Percentiles rank a stretch among this genome's conserved stretches.
Evolutionary conservation across 2,888 invertebrate species (phyloP).

Genomic region (Latrodectus elegans): DNA sequence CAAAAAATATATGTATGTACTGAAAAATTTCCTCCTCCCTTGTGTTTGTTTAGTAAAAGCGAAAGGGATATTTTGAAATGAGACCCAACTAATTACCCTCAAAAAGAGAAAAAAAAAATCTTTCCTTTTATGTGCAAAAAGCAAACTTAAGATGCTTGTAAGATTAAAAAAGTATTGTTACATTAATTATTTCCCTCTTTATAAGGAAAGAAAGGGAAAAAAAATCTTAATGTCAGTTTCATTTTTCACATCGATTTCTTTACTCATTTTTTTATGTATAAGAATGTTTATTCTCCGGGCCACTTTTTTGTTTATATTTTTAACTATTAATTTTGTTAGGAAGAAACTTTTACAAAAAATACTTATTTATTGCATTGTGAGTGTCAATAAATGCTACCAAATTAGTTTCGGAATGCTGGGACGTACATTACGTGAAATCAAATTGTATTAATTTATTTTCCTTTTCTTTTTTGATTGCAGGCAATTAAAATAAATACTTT

Average conservation of each 20-base stretch:
- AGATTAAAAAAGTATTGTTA: conserved; percentile 60
- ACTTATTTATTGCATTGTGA: too few relatives aligned
- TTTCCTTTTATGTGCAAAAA: background rate
- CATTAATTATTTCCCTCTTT: conserved; percentile 57
- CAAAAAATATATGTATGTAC: background rate
- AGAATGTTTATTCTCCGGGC: too few relatives aligned
- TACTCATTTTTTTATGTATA: background rate
- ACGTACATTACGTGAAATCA: too few relatives aligned
- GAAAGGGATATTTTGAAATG: conserved; percentile 30
- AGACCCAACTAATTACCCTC: conserved; percentile 47
- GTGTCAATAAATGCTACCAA: too few relatives aligned
- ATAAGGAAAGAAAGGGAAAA: conserved; percentile 7
- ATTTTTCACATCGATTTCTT: conserved; percentile 7
- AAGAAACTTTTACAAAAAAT: too few relatives aligned
- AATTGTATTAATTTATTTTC: too few relatives aligned
- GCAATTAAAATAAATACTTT: too few relatives aligned
- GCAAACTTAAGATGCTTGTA: conserved; percentile 32
- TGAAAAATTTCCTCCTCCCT: background rate
- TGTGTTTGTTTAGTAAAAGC: background rate
- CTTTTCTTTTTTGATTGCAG: too few relatives aligned
- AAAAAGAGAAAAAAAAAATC: background rate
- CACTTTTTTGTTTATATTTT: too few relatives aligned
- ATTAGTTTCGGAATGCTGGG: too few relatives aligned
- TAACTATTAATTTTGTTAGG: too few relatives aligned
- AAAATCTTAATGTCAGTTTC: conserved; percentile 40